Percentiles rank a stretch among this genome's conserved stretches.
Evolutionary conservation across 35 echinoderm and acorn worm species (phyloP).

Genomic region (Amphiura filiformis): DNA sequence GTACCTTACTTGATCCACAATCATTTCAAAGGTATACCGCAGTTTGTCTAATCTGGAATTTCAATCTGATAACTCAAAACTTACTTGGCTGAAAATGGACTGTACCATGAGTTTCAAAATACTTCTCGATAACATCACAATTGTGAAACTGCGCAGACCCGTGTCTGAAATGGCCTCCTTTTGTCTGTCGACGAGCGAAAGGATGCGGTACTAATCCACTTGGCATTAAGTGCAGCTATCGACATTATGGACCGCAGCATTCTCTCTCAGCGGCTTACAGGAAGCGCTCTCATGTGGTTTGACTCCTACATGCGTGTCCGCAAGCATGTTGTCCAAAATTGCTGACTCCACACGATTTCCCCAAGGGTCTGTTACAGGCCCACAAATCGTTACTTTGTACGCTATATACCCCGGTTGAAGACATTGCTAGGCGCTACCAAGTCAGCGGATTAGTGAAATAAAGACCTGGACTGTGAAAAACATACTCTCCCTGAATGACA

Average conservation of each 20-base stretch:
- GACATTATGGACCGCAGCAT: no score
- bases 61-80: constrained; percentile 25
- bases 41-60: constrained; percentile 47
- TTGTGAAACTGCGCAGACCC: constrained; percentile 52
- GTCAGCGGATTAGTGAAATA: no score
- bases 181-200: constrained; percentile 3
- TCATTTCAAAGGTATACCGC: constrained; percentile 42
- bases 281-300: constrained; percentile 52
- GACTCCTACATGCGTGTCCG: constrained; percentile 9
- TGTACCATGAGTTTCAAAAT: constrained; percentile 30
- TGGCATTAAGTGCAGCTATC: no score
- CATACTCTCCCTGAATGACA: no score
- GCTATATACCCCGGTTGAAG: background rate
- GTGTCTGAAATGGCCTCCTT: constrained; percentile 56
- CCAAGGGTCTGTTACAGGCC: background rate
- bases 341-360: background rate
- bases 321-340: constrained; percentile 6
- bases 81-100: background rate
- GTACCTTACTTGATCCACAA: no score
- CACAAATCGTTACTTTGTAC: no score
- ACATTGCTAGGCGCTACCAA: background rate
- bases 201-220: background rate
- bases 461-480: no score
- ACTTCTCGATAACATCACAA: constrained; percentile 46
- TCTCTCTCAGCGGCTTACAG: no score